Evolutionary conservation across 1,140 invertebrate genomes (phyloP).

Genomic region (Bombus breviceps): DNA sequence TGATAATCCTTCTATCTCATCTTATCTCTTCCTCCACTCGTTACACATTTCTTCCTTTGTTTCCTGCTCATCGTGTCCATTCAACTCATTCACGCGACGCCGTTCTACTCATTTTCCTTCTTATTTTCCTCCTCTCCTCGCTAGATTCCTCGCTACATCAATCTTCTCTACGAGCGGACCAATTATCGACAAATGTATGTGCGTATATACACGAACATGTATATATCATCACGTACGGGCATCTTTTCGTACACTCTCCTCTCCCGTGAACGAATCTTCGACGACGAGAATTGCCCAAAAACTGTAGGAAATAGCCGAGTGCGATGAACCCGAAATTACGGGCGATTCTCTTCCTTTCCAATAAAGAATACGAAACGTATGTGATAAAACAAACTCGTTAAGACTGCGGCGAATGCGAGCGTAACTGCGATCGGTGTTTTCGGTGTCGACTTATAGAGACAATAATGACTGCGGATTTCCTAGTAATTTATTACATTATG

Average conservation of each 20-base stretch:
- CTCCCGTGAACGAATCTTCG: not conserved
- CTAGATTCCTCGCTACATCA: not conserved
- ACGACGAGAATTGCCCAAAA: slow-evolving; percentile 14
- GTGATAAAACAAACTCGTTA: slow-evolving; percentile 56
- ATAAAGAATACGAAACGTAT: slow-evolving; percentile 54
- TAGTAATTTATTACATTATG: slow-evolving; percentile 49
- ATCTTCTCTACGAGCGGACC: slow-evolving; percentile 56
- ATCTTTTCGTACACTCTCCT: slow-evolving; percentile 26
- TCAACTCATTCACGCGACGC: not conserved
- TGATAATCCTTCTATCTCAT: slow-evolving; percentile 22
- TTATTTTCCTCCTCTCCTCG: not conserved
- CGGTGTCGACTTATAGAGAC: slow-evolving; percentile 53
- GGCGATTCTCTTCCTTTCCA: slow-evolving; percentile 17
- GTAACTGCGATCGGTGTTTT: slow-evolving; percentile 45
- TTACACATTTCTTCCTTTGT: not conserved
- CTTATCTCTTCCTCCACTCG: not conserved
- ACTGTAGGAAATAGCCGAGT: not conserved
- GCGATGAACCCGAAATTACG: not conserved
- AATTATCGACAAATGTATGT: slow-evolving; percentile 50
- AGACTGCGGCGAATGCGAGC: slow-evolving; percentile 39
- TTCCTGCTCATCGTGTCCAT: not conserved
- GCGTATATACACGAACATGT: slow-evolving; percentile 25
- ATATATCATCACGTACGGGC: slow-evolving; percentile 40
- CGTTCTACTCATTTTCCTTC: not conserved
- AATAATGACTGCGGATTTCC: slow-evolving; percentile 54